Base-by-base conservation (phyloP, 2,113 vertebrate genomes). In the Vanacampus margaritifer region DNA sequence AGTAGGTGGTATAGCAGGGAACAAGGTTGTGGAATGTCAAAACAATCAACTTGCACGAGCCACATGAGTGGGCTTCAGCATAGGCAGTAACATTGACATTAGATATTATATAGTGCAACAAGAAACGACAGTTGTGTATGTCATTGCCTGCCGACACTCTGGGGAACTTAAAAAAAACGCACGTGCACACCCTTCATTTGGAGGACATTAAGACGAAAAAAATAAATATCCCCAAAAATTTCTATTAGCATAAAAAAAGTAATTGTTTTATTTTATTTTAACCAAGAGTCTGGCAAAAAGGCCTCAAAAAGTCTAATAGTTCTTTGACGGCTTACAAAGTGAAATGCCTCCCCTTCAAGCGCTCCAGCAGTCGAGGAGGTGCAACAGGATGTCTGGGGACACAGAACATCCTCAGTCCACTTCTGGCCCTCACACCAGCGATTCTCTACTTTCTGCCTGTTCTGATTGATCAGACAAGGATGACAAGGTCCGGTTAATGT, bases 201-300 rank as follows among this genome's bases (percentile, higher is more conserved):
- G 93, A 96, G 95, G 96, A 95, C 94, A 94, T 95, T 96, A 95
- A 95, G 95, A 97, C 95, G 94, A 84, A 96, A 96, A n/a, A 96
- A 98, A 97, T 95, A 97, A 98, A 97, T 96, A 97, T 96, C 93
- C n/a, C n/a, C n/a, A n/a, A 32, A 96, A 98, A 97, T 95, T 92
- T 94, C 28, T 94, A 96, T 98, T 95, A 95, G 94, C 96, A 95
- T 98, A 98, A 96, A 98, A 32, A 97, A 98, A 97, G 95, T 96
- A 95, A 98, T 93, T 91, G 93, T 94, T 94, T 95, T 95, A n/a
- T 94, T 91, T 91, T 67, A 68, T 87, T 94, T 96, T 95, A 96
- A 97, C 94, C 95, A 98, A 96, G 93, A 96, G 94, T 98, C 96
- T 97, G 95, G 94, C 95, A 94, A 97, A 98, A 98, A 97, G 95